phyloP scores from a whole-genome alignment of 2,888 invertebrate species.

The Diplolepis rosae region DNA sequence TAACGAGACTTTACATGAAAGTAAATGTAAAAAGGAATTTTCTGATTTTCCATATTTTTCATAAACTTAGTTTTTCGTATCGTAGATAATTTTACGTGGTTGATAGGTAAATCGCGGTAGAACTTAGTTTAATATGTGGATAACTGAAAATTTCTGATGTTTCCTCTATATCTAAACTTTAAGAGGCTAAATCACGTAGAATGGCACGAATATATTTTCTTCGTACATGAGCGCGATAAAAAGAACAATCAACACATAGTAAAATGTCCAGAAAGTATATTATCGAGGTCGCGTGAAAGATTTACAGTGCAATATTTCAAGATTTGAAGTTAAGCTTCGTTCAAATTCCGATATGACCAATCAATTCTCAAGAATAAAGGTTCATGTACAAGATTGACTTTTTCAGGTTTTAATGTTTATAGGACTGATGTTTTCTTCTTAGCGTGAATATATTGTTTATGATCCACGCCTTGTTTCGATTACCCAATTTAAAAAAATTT shows the following conservation, averaged over 20 bases:
- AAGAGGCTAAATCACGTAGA: no score
- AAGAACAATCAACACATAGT: background rate
- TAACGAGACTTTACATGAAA: no score
- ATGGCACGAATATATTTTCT: no score
- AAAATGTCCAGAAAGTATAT: background rate
- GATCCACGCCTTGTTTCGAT: background rate
- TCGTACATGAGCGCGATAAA: background rate
- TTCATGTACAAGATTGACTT: background rate
- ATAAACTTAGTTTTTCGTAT: no score
- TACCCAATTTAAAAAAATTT: background rate
- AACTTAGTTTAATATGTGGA: no score
- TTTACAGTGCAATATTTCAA: conserved; percentile 1
- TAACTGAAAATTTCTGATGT: no score
- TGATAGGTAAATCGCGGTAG: no score
- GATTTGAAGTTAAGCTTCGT: background rate
- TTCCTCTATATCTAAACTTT: no score
- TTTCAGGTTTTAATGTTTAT: background rate
- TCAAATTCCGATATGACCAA: background rate
- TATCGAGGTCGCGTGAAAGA: background rate
- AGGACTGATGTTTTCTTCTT: background rate
- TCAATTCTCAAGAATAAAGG: background rate
- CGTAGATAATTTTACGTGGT: no score
- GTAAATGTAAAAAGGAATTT: no score
- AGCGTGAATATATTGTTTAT: background rate
- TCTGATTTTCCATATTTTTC: no score